Conservation (phyloP, 1,140 invertebrate genomes). For the Aphelinus atriplicis region DNA sequence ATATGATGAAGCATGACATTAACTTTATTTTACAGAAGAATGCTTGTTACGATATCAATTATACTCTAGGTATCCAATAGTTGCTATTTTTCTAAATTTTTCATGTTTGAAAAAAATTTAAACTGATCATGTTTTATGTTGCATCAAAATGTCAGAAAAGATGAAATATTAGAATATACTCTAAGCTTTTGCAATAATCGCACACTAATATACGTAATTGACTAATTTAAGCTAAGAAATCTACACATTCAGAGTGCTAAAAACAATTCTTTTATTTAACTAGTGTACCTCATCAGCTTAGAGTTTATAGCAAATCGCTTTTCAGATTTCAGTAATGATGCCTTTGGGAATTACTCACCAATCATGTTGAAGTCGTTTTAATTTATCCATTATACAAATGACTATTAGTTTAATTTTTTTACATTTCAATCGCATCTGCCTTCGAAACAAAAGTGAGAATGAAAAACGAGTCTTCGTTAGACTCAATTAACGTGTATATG, state of each 20-base stretch:
- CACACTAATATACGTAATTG: too few relatives aligned
- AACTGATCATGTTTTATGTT: too few relatives aligned
- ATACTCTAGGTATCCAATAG: too few relatives aligned
- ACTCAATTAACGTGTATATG: constrained; percentile 28
- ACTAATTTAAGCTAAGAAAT: too few relatives aligned
- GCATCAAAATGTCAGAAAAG: too few relatives aligned
- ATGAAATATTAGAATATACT: too few relatives aligned
- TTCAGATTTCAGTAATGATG: constrained; percentile 25
- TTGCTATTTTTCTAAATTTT: too few relatives aligned
- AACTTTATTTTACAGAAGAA: constrained; percentile 17
- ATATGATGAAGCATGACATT: constrained; percentile 33
- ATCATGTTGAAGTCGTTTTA: constrained; percentile 2
- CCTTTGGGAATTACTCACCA: constrained; percentile 15
- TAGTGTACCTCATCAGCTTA: constrained; percentile 13
- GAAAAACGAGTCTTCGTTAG: constrained; percentile 22
- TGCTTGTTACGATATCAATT: not conserved
- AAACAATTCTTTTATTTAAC: constrained; percentile 6
- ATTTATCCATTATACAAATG: constrained; percentile 1
- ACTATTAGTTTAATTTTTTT: constrained; percentile 18
- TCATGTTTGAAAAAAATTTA: too few relatives aligned
- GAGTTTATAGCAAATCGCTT: constrained; percentile 30
- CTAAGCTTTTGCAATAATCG: too few relatives aligned
- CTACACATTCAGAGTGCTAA: too few relatives aligned
- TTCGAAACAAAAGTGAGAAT: not conserved
- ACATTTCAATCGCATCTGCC: constrained; percentile 15